Base-by-base conservation (phyloP, 2,113 vertebrate genomes). In the Equus quagga region DNA sequence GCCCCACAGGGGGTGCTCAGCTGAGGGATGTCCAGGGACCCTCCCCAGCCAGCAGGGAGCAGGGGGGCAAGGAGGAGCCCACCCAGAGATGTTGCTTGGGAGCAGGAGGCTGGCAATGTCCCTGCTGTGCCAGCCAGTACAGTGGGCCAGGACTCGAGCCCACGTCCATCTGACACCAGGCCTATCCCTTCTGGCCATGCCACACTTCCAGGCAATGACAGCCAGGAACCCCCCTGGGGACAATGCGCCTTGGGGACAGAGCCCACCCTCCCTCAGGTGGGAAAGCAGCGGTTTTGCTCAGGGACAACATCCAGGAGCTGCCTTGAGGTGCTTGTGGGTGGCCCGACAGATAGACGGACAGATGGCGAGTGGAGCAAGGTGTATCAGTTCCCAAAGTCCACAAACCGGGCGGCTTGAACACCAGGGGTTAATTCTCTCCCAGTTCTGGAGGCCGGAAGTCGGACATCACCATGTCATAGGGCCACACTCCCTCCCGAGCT, bases 1-100 rank as follows among this genome's bases (percentile, higher is more conserved):
- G n/a, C n/a, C n/a, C 23, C 41, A n/a, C 14, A 0, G 10, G 23
- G n/a, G 33, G n/a, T 36, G 67, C n/a, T 5, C 8, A 0, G 56
- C 10, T 14, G 56, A 60, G 23, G 33, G 51, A 54, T 14, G 51
- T 54, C 12, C 13, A 3, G 51, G 67, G 78, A 13, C 78, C 36
- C 54, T 17, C 13, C 31, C 76, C 23, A 51, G 23, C 33, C 67
- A 33, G 3, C 67, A 18, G 67, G 67, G 33, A 23, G 58, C 58
- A 60, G 19, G 58, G 58, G 23, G 24, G 70, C 19, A 60, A 21
- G 70, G 31, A 67, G 65, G 15, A 67, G 65, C 65, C 65, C 31
- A 15, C 65, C 31, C 6, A 67, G 65, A 54, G 65, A 18, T 8
- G 14, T 15, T 6, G 26, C 26, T 31, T 41, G 44, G 70, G 36